Evolutionary conservation across 2,888 invertebrate species (phyloP).

Genomic region (Ethmia dodecea): DNA sequence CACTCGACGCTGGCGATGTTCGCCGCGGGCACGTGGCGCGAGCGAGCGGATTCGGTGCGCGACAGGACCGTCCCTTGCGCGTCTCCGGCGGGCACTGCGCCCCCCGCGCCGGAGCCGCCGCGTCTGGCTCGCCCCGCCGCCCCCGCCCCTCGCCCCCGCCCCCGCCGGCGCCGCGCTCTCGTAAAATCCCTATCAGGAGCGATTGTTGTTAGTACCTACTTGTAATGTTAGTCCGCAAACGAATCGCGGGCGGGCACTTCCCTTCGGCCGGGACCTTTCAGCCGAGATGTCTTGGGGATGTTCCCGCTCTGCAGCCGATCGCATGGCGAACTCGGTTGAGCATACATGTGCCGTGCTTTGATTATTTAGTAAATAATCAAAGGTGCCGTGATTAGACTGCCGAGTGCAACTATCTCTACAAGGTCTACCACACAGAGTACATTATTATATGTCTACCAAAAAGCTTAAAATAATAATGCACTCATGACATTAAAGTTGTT

Average conservation of each 20-base stretch:
- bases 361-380: too few species aligned
- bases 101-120: too few species aligned
- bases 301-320: neutral
- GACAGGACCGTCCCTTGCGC: neutral
- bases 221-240: too few species aligned
- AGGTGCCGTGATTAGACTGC: too few species aligned
- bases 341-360: neutral
- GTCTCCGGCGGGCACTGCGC: neutral
- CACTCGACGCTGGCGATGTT: slow-evolving; percentile 3
- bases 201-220: too few species aligned
- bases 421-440: too few species aligned
- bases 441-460: too few species aligned
- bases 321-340: neutral
- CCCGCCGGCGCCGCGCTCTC: neutral
- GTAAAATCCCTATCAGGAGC: neutral
- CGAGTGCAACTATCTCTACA: too few species aligned
- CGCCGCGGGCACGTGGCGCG: neutral
- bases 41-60: neutral
- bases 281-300: neutral
- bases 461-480: too few species aligned
- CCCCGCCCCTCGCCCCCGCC: neutral
- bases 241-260: too few species aligned
- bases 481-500: too few species aligned
- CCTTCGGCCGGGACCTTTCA: neutral
- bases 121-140: neutral